These are phyloP conservation scores for Netelia inedita DNA, from an alignment of 2,888 invertebrate genomes.

Conservation along the genomic window DNA sequence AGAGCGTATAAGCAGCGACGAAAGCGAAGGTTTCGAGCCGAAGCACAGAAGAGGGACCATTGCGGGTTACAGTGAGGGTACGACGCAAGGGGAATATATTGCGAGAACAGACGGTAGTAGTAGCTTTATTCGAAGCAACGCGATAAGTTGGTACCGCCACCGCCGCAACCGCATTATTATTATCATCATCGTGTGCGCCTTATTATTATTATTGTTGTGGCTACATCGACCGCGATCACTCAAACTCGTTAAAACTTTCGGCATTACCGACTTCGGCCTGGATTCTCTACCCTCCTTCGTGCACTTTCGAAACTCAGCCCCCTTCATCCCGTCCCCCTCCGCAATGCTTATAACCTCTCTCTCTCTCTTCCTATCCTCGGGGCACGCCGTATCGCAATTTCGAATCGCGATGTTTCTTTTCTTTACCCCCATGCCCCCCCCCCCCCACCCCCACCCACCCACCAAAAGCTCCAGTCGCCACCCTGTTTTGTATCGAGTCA, in stretches of 20 bases:
- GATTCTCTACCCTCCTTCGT: conserved; percentile 80
- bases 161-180: conserved; percentile 75
- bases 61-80: conserved; percentile 19
- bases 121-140: conserved; percentile 76
- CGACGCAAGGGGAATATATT: conserved; percentile 34
- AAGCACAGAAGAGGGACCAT: conserved; percentile 46
- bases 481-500: conserved; percentile 51
- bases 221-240: conserved; percentile 84
- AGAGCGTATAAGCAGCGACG: conserved; percentile 20
- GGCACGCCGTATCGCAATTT: conserved; percentile 65
- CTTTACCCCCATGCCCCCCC: conserved; percentile 14
- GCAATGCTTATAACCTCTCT: conserved; percentile 53
- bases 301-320: conserved; percentile 70
- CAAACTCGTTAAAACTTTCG: conserved; percentile 85
- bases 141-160: conserved; percentile 81
- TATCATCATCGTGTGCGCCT: conserved; percentile 69
- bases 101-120: conserved; percentile 65
- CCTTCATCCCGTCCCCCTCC: conserved; percentile 52
- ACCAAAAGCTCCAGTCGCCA: neutral
- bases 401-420: conserved; percentile 66
- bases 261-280: conserved; percentile 83
- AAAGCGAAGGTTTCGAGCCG: conserved; percentile 42
- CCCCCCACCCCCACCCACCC: neutral
- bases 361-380: conserved; percentile 25
- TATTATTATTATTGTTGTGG: conserved; percentile 84